Conservation (phyloP, 2,888 invertebrate species). For the Elegia similella region DNA sequence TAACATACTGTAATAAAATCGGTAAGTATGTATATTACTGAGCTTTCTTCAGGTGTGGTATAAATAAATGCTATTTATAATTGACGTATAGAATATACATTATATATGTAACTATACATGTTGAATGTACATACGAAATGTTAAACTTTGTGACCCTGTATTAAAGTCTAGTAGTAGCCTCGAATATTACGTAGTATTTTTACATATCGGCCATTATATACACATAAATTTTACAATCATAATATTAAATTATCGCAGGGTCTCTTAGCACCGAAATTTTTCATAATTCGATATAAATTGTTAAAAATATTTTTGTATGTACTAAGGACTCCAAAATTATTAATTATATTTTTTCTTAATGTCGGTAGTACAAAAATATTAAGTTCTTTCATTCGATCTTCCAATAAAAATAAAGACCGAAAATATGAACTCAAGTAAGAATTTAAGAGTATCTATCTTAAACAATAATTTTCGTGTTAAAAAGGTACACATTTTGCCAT, state of each 20-base stretch:
- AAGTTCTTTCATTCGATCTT: not conserved
- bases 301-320: conserved; percentile 5
- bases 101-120: conserved; percentile 47
- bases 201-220: conserved; percentile 59
- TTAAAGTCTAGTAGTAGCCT: conserved; percentile 61
- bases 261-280: conserved; percentile 63
- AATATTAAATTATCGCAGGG: conserved; percentile 45
- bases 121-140: conserved; percentile 52
- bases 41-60: conserved; percentile 80
- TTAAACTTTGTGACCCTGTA: conserved; percentile 72
- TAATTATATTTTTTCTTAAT: not conserved
- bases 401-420: not conserved
- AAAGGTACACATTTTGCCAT: not conserved
- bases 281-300: conserved; percentile 29
- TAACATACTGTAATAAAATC: conserved; percentile 31
- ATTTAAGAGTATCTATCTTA: too few relatives aligned
- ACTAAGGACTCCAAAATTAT: not conserved
- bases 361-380: not conserved
- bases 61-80: conserved; percentile 64
- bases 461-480: too few relatives aligned
- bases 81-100: conserved; percentile 43
- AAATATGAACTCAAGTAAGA: too few relatives aligned
- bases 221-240: conserved; percentile 42
- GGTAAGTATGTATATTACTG: conserved; percentile 47
- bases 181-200: conserved; percentile 53